These are phyloP conservation scores for Syngnathus scovelli DNA, from an alignment of 2,113 vertebrate species.

Conservation along the genomic window DNA sequence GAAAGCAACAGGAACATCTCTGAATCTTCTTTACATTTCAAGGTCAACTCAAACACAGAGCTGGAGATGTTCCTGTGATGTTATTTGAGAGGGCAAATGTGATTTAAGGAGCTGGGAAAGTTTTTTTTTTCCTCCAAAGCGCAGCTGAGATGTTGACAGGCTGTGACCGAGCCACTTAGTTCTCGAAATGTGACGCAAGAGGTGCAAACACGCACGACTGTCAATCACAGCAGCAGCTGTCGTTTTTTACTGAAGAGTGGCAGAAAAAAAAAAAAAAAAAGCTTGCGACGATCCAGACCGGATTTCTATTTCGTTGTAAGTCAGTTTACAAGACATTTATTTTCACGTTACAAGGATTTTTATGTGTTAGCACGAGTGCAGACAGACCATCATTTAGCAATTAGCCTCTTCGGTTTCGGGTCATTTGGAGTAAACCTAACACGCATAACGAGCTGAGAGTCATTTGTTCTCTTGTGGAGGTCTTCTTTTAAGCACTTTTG, in stretches of 20 bases:
- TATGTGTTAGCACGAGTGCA: not conserved
- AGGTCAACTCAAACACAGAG: not conserved
- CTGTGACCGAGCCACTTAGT: not conserved
- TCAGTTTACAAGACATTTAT: too few relatives aligned
- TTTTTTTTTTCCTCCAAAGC: not conserved
- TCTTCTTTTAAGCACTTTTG: constrained; percentile 7
- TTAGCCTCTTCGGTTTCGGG: constrained; percentile 26
- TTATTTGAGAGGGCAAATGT: not conserved
- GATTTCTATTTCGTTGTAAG: too few relatives aligned
- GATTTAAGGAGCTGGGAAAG: not conserved
- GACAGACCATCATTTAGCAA: constrained; percentile 42
- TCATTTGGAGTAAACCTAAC: constrained; percentile 55
- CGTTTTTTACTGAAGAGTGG: not conserved
- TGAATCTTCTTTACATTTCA: not conserved
- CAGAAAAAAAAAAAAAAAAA: too few relatives aligned
- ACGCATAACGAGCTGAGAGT: constrained; percentile 36
- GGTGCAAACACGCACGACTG: not conserved
- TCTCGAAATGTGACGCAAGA: not conserved
- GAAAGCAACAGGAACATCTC: not conserved
- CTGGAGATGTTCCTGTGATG: not conserved
- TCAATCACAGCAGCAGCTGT: not conserved
- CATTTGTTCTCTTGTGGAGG: constrained; percentile 30
- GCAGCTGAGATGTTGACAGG: not conserved
- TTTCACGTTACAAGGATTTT: too few relatives aligned
- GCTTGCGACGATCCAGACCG: too few relatives aligned